Evolutionary conservation across 92 coral and sea anemone genomes (phyloP).

Genomic region (Paragorgia papillata): DNA sequence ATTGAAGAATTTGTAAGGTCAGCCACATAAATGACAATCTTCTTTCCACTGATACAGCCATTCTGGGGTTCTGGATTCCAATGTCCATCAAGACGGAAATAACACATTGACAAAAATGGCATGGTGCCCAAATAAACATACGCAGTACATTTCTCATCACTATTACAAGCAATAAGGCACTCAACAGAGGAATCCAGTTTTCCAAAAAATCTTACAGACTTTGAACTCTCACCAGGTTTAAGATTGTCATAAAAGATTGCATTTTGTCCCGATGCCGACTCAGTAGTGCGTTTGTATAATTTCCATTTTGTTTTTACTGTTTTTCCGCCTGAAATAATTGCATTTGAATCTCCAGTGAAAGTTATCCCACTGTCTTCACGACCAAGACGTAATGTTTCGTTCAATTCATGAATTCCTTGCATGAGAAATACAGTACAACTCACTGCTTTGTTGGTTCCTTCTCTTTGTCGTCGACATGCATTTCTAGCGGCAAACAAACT

Average conservation of each 20-base stretch:
- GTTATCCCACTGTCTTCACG: slow-evolving; percentile 33
- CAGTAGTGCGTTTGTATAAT: slow-evolving; percentile 3
- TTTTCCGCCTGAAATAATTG: slow-evolving; percentile 38
- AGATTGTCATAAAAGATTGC: slow-evolving; percentile 38
- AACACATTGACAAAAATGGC: slow-evolving; percentile 29
- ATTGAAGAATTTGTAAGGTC: slow-evolving; percentile 7
- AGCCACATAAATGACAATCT: slow-evolving; percentile 16
- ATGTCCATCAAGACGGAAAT: slow-evolving; percentile 35
- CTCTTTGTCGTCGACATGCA: slow-evolving; percentile 19
- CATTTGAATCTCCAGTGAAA: slow-evolving; percentile 13
- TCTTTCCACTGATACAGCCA: slow-evolving; percentile 43
- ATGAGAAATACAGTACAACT: slow-evolving; percentile 31
- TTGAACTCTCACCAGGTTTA: slow-evolving; percentile 37
- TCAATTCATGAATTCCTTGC: slow-evolving; percentile 40
- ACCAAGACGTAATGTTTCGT: slow-evolving; percentile 22
- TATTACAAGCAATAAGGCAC: slow-evolving; percentile 19
- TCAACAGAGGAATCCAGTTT: slow-evolving; percentile 7
- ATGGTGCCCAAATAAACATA: slow-evolving; percentile 10
- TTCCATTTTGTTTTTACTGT: slow-evolving; percentile 25
- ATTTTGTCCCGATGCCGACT: slow-evolving; percentile 28
- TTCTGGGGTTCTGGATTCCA: slow-evolving; percentile 46
- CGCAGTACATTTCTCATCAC: slow-evolving; percentile 23
- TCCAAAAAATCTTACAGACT: slow-evolving; percentile 15
- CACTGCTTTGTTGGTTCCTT: background rate
- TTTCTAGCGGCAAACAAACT: slow-evolving; percentile 34